Evolutionary conservation across 1,140 invertebrate species (phyloP).

Genomic region (Batillaria attramentaria): DNA sequence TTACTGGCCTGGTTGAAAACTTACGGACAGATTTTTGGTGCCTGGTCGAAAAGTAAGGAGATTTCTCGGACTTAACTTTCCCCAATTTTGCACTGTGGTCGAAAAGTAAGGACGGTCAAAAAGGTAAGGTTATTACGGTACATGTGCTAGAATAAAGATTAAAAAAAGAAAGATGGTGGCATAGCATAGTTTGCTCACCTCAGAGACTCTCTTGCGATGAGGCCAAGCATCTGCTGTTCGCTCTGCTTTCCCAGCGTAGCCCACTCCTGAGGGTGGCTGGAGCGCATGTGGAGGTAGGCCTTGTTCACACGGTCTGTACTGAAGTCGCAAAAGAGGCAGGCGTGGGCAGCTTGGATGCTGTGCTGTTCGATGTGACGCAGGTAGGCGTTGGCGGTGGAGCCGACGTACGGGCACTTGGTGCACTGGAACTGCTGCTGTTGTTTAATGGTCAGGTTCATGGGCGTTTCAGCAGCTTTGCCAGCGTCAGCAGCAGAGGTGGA

Average conservation of each 20-base stretch:
- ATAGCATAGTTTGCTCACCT: no score
- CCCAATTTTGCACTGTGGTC: no score
- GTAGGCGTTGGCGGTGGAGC: conserved; percentile 61
- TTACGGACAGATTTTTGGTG: no score
- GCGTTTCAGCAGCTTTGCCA: background rate
- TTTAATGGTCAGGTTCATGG: conserved; percentile 22
- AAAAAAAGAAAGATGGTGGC: no score
- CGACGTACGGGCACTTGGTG: conserved; percentile 65
- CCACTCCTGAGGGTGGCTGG: conserved; percentile 57
- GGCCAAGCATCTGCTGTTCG: conserved; percentile 32
- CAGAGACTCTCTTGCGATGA: conserved; percentile 40
- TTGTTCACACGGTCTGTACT: conserved; percentile 65
- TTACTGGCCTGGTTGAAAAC: no score
- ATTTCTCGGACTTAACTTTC: no score
- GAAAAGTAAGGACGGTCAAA: no score
- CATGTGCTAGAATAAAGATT: no score
- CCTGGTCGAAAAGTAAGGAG: no score
- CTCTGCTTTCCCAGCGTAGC: background rate
- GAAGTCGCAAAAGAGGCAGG: conserved; percentile 66
- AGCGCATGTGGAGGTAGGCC: conserved; percentile 65
- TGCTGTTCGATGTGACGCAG: conserved; percentile 64
- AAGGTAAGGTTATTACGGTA: no score
- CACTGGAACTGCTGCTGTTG: conserved; percentile 52
- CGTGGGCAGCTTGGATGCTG: conserved; percentile 61
- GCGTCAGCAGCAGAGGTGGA: background rate